Evolutionary conservation across 2,113 vertebrate genomes (phyloP).

Genomic region (Dascyllus trimaculatus): DNA sequence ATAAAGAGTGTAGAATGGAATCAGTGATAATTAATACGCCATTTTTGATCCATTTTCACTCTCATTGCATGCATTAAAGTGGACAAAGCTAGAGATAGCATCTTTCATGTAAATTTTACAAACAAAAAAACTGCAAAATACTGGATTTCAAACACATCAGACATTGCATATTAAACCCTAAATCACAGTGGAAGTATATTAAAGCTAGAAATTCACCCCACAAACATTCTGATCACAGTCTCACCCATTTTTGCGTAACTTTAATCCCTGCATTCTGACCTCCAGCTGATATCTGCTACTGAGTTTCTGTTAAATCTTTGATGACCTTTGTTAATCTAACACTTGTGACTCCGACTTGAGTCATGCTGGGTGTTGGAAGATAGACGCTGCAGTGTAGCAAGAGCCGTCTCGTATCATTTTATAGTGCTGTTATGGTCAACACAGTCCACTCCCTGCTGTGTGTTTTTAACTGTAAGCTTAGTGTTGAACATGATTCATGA

Average conservation of each 20-base stretch:
- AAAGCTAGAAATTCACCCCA: neutral
- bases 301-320: neutral
- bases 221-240: neutral
- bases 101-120: neutral
- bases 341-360: neutral
- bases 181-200: too few relatives aligned
- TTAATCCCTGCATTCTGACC: neutral
- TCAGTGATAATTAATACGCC: neutral
- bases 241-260: neutral
- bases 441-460: conserved; percentile 41
- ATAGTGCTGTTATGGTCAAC: neutral
- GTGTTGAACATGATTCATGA: conserved; percentile 28
- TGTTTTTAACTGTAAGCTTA: neutral
- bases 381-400: neutral
- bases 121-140: neutral
- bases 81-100: neutral
- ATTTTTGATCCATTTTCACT: too few relatives aligned
- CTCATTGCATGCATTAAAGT: neutral
- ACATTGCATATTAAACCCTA: neutral
- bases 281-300: neutral
- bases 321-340: conserved; percentile 6
- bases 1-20: neutral
- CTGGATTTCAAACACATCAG: neutral
- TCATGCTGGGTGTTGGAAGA: conserved; percentile 9
- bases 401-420: conserved; percentile 15